These are phyloP conservation scores for Cheiracanthium punctorium DNA, from an alignment of 2,888 invertebrate genomes.

Conservation along the genomic window DNA sequence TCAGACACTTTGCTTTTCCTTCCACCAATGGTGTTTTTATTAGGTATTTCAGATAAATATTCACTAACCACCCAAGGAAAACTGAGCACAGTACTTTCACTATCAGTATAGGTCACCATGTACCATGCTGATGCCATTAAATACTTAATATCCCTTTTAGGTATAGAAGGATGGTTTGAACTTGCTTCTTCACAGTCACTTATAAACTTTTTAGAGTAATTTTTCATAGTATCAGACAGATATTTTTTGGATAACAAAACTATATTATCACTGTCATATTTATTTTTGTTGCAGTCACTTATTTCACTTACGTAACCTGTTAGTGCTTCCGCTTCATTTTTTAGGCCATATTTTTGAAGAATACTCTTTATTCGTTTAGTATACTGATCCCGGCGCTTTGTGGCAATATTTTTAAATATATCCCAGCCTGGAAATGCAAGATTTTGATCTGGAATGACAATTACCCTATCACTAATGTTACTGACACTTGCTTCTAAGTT, in stretches of 20 bases:
- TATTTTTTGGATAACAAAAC: slow-evolving; percentile 35
- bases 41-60: slow-evolving; percentile 31
- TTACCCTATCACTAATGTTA: slow-evolving; percentile 27
- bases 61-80: slow-evolving; percentile 69
- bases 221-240: slow-evolving; percentile 41
- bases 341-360: slow-evolving; percentile 65
- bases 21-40: not conserved
- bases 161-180: not conserved
- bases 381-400: slow-evolving; percentile 34
- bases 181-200: slow-evolving; percentile 19
- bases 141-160: slow-evolving; percentile 23
- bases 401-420: slow-evolving; percentile 49
- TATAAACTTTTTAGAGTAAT: slow-evolving; percentile 23
- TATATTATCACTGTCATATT: slow-evolving; percentile 53
- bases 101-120: slow-evolving; percentile 51
- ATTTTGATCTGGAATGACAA: slow-evolving; percentile 5
- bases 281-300: slow-evolving; percentile 38
- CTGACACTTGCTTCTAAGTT: slow-evolving; percentile 59
- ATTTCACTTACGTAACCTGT: slow-evolving; percentile 52
- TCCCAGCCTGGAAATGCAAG: slow-evolving; percentile 64
- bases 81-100: slow-evolving; percentile 33
- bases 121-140: slow-evolving; percentile 53
- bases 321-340: slow-evolving; percentile 55
- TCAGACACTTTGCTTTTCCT: not conserved
- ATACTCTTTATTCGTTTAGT: slow-evolving; percentile 47